Evolutionary conservation across 2,797 vertebrate genomes (phyloP), one percentile per base, ranked within the genome.

Genomic region (Chelon labrosus): DNA sequence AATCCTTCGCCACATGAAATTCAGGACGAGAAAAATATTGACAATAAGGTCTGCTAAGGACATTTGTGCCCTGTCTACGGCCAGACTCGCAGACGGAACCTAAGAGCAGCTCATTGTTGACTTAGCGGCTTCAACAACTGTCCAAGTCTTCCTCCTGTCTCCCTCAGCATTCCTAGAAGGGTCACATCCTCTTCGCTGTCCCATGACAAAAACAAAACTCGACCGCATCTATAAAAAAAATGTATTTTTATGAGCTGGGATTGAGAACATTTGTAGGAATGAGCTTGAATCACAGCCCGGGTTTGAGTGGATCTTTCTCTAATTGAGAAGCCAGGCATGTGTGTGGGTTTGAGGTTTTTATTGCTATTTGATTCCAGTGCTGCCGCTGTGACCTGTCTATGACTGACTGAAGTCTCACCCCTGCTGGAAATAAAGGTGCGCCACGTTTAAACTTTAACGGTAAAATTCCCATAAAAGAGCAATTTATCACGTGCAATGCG

Each of bases 261-360:
- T 81, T 76, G 85, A 85, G 88, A 86, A 69, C 73, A 82, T 91
- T 93, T 86, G 83, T 68, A 84, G 90, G 91, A 93, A 90, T 91
- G 89, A 88, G 84, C 81, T 88, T 86, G 79, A 84, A 88, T 85
- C 77, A 49, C 61, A 75, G 85, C 85, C 79, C 54, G 85, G 73
- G 70, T 84, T 84, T 82, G 79, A 88, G 80, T 68, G 82, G 85
- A 91, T 87, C 74, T 53, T 75, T 90, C 83, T 92, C 76, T 92
- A 89, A 95, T 91, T 88, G 91, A 92, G 83, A 93, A 91, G 89
- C 89, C 93, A 95, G 92, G 88, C 91, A 62, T 93, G 85, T 80
- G 88, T 92, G 91, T 92, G 90, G 83, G 75, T 91, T 93, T 89
- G 90, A 76, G 90, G 73, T 88, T 93, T 47, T 90, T 85, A 76